Base-by-base conservation (phyloP, 2,797 vertebrate species). In the Tokudaia tokunoshimensis region DNA sequence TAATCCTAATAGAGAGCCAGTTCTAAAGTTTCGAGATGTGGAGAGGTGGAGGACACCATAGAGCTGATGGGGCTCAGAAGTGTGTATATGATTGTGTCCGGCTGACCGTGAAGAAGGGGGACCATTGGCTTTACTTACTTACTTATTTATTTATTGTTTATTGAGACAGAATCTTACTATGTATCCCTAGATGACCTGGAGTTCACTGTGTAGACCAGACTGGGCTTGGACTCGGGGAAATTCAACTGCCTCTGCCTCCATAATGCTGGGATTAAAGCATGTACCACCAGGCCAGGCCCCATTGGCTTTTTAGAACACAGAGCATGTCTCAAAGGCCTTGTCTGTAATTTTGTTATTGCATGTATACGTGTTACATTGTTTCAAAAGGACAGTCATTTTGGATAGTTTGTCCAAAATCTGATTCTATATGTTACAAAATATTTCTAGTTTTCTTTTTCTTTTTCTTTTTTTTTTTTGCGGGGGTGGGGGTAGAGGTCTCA, bases 311-410 rank as follows among this genome's bases (percentile, higher is more conserved):
- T 74, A n/a, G 57, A 57, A 31, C 63, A 57, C 65, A 61, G 52
- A 55, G 6, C 61, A 31, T n/a, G 12, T 82, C n/a, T 91, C 63
- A 84, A 76, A 63, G 57, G 7, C 41, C 11, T 47, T 34, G 17
- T 63, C 29, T n/a, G 17, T 52, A 63, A 41, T 92, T 95, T 86
- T 83, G 87, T 86, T 92, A 79, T 97, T 94, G 34, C 29, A 86
- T 24, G 67, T 61, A 7, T 44, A 37, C 13, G 67, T 29, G 61
- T 89, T 91, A 11, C 31, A 61, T 55, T 82, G 37, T 59, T 94
- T 97, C 75, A 80, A 83, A 98, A 57, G 0, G 17, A 82, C 22
- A 89, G 37, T 50, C 15, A n/a, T 88, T 91, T 20, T 22, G 50
- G 31, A 14, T 20, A 74, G n/a, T 50, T 47, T 74, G 31, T 59